Conservation (phyloP, 2,113 vertebrate species). For the Castor canadensis region DNA sequence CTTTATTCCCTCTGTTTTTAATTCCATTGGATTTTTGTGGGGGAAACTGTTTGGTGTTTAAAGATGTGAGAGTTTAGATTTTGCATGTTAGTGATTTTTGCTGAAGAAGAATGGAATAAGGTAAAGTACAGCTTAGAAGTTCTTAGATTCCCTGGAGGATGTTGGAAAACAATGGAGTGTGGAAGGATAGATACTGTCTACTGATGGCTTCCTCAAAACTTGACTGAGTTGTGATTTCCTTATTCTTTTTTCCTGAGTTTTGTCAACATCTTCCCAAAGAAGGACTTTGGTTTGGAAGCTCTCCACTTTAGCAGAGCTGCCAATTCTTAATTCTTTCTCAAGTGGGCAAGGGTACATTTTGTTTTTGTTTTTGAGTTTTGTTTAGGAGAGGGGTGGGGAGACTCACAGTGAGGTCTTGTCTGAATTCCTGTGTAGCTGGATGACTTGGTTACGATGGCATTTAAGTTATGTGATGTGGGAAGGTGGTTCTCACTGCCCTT, state of each 20-base stretch:
- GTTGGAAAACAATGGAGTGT: background rate
- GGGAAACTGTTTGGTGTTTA: constrained; percentile 42
- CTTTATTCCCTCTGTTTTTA: background rate
- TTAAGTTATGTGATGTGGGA: constrained; percentile 60
- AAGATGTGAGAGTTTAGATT: background rate
- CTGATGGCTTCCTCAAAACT: constrained; percentile 11
- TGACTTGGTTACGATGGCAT: constrained; percentile 61
- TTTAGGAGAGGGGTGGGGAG: constrained; percentile 12
- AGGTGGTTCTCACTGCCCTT: constrained; percentile 26
- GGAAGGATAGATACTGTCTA: background rate
- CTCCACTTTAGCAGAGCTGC: constrained; percentile 70
- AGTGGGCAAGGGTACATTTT: constrained; percentile 81
- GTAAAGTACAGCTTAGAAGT: background rate
- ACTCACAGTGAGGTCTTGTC: constrained; percentile 67
- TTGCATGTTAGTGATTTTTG: constrained; percentile 6
- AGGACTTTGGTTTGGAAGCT: constrained; percentile 65
- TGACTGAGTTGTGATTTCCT: constrained; percentile 22
- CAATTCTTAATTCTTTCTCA: constrained; percentile 80
- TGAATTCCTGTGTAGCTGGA: constrained; percentile 55
- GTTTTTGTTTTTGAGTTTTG: constrained; percentile 77
- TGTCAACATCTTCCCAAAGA: constrained; percentile 63
- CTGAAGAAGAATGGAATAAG: constrained; percentile 8
- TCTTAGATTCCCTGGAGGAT: background rate
- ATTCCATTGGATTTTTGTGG: constrained; percentile 43
- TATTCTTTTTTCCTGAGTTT: constrained; percentile 12